Base-by-base conservation (phyloP, 1,140 invertebrate species). In the Andricus grossulariae region DNA sequence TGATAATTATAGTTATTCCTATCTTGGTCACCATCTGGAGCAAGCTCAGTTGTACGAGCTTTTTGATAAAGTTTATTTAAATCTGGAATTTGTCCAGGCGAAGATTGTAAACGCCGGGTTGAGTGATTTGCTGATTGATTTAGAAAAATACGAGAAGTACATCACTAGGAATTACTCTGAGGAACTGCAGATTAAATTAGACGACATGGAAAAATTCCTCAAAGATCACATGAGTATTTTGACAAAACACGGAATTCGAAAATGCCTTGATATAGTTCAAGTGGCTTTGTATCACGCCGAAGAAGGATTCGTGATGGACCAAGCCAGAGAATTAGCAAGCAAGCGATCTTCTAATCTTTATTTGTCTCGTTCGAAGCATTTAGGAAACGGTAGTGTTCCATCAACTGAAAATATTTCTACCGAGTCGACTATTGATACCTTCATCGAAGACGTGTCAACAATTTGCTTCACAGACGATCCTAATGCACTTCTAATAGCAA, bases 1-100 rank as follows among this genome's bases (percentile, higher is more conserved):
- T 75, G 94, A 95, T 77, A 92, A 92, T 79, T 95, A 95, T 80
- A 94, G 93, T 76, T 93, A 93, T 80, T 92, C 91, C 19, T 93
- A 93, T 70, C 91, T 95, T 74, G 94, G 93, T 1, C 92, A 95
- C 82, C 94, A 95, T 82, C 81, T 95, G 2, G 88, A 93, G 78
- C 88, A 92, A 76, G 88, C 91, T 1, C 78, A 91, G 32, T 80
- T 92, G 54, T 86, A 85, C 51, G 76, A 87, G 3, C 85, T 93
- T 50, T 94, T 94, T 84, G 87, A 89, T 3, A 83, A 82, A 16
- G 82, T 94, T 5, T 95, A 93, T 85, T 85, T 94, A 0, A 89
- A 94, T 84, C 92, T 95, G 55, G 88, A 92, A 71, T 95, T 95
- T 82, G 83, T 95, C 13, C 92, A 93, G 77, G 90, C 93, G 55